Base-by-base conservation (phyloP, 2,113 vertebrate genomes). In the Columbina picui region DNA sequence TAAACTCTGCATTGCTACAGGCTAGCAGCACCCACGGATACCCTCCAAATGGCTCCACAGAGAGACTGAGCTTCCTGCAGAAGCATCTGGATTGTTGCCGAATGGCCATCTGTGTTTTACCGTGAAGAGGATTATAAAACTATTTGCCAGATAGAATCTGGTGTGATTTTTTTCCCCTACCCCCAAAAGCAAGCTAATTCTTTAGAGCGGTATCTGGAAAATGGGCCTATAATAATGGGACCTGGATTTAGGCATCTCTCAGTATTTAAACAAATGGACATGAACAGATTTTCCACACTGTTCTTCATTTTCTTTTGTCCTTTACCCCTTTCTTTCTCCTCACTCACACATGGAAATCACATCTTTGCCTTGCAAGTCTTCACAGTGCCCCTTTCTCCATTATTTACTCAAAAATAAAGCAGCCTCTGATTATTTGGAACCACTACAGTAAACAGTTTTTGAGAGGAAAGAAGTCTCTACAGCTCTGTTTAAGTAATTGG, bases 21-120 rank as follows among this genome's bases (percentile, higher is more conserved):
- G 84, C 14, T 55, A 91, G 65, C 91, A 96, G 94, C 93, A 97
- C 95, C 95, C 87, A 94, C 69, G 17, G 61, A 91, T 89, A 89
- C 87, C 86, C 91, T 85, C 61, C 81, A 84, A 96, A 96, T 82
- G 81, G 80, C 94, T 97, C 95, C 96, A 73, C 91, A 85, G 93
- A 82, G 94, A 96, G 84, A 27, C 43, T 7, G 4, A 82, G 93
- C 94, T 97, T 96, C 96, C 95, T 96, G 93, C 89, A 97, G 95
- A 77, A 97, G 91, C 95, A 95, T 95, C 94, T 95, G 94, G 95
- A 94, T 77, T 2, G 5, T 74, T 95, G 95, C 93, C 47, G 73
- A 84, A 69, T 18, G 74, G 93, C 92, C 94, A 97, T 96, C 96
- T 96, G 95, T 74, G 86, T 93, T 57, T 56, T 19, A 23, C 52